phyloP scores from a whole-genome alignment of 2,113 vertebrate genomes.

The Xenus cinereus region DNA sequence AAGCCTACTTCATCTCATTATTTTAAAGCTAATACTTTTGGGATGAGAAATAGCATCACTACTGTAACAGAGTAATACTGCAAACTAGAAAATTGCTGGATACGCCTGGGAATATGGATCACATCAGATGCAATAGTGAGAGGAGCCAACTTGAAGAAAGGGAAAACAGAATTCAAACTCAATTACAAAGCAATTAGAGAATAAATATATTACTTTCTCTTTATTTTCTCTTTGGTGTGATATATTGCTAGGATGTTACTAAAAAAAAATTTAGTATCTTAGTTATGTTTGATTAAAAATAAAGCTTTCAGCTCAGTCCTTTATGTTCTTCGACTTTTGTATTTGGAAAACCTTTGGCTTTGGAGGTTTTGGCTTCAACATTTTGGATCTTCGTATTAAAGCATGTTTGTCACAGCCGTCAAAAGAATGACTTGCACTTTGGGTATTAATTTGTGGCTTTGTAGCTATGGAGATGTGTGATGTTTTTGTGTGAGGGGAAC shows the following conservation, averaged over 20 bases:
- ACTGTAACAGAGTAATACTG: neutral
- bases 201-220: neutral
- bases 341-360: neutral
- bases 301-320: neutral
- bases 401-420: neutral
- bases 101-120: neutral
- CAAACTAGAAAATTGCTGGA: neutral
- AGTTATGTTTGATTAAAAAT: neutral
- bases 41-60: neutral
- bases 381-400: neutral
- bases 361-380: neutral
- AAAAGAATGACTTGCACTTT: neutral
- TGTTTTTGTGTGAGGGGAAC: neutral
- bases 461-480: neutral
- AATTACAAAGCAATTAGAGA: neutral
- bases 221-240: neutral
- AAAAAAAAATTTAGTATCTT: neutral
- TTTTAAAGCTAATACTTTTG: neutral
- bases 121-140: neutral
- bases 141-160: neutral
- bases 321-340: neutral
- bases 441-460: neutral
- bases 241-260: neutral
- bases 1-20: neutral
- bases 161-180: neutral